These are phyloP conservation scores for Euplagia quadripunctaria DNA, from an alignment of 2,888 invertebrate genomes.

Conservation along the genomic window DNA sequence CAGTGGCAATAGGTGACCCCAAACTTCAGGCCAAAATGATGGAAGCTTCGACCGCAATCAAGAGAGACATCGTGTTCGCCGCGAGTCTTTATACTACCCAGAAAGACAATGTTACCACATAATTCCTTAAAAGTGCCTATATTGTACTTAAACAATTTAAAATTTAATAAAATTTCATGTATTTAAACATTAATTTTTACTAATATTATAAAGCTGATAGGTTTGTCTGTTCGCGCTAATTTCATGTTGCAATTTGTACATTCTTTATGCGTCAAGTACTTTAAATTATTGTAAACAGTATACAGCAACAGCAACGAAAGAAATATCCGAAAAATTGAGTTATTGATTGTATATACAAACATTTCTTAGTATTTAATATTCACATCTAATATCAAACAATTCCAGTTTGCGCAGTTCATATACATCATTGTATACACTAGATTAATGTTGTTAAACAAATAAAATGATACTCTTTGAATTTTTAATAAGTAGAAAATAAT, in stretches of 20 bases:
- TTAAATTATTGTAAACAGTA: background rate
- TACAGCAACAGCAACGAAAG: background rate
- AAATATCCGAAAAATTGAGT: background rate
- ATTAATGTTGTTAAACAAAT: too few species aligned
- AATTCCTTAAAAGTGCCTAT: conserved; percentile 23
- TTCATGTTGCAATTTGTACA: background rate
- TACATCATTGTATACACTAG: too few species aligned
- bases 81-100: conserved; percentile 96
- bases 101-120: conserved; percentile 66
- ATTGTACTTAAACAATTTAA: background rate
- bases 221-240: background rate
- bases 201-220: background rate
- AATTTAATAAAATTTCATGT: background rate
- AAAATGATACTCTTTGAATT: too few species aligned
- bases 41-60: conserved; percentile 96
- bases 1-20: conserved; percentile 97
- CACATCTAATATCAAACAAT: background rate
- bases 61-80: conserved; percentile 99
- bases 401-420: too few species aligned
- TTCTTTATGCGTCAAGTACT: background rate
- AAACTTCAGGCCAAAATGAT: conserved; percentile 97
- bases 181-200: background rate
- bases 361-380: background rate
- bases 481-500: too few species aligned
- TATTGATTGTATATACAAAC: background rate